phyloP scores from a whole-genome alignment of 2,888 invertebrate genomes.

The Amphipyra tragopoginis region DNA sequence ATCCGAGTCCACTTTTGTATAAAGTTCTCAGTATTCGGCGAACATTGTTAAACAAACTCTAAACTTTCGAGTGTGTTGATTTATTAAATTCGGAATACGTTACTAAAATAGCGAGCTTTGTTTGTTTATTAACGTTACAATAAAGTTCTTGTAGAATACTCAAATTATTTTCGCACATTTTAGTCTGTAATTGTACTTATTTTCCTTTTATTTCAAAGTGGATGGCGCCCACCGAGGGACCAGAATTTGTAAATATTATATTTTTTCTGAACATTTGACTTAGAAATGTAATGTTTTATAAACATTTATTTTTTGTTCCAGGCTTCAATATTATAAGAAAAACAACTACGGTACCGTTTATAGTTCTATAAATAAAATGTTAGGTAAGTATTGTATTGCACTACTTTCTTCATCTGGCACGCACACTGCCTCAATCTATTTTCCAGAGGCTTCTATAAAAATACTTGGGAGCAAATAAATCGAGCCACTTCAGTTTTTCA shows the following conservation, averaged over 20 bases:
- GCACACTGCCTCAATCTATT: no score
- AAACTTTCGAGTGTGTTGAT: constrained; percentile 11
- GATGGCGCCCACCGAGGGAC: constrained; percentile 34
- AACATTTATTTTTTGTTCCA: background rate
- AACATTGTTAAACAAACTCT: constrained; percentile 10
- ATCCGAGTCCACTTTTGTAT: constrained; percentile 12
- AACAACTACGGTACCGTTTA: no score
- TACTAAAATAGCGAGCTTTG: constrained; percentile 10
- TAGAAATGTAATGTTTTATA: background rate
- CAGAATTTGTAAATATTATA: background rate
- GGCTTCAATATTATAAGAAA: no score
- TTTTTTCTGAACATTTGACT: background rate
- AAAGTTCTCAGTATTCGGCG: constrained; percentile 15
- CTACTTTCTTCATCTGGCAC: background rate
- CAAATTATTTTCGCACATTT: constrained; percentile 10
- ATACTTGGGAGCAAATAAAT: no score
- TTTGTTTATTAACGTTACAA: constrained; percentile 24
- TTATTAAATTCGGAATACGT: constrained; percentile 24
- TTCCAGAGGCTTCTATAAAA: no score
- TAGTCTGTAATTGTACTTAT: constrained; percentile 1
- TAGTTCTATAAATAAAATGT: no score
- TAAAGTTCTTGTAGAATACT: constrained; percentile 7
- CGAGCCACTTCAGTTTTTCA: no score
- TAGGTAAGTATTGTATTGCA: no score
- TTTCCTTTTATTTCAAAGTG: background rate